Percentiles rank a stretch among this genome's conserved stretches.
These are phyloP conservation scores for Spodoptera exigua DNA, from an alignment of 2,888 invertebrate species.

Conservation along the genomic window DNA sequence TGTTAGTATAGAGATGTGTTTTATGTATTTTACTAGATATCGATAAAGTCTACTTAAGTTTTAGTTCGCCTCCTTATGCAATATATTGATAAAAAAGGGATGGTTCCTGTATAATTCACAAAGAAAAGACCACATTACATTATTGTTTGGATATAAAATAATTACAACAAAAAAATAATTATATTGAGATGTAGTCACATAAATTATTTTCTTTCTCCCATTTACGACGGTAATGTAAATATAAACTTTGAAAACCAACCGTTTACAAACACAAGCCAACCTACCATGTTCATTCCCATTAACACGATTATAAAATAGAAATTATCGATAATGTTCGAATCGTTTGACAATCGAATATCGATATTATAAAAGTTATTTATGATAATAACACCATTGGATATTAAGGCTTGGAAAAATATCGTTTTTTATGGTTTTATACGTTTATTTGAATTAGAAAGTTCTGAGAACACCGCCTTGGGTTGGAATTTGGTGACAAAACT, in stretches of 20 bases:
- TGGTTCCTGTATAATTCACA: too few relatives aligned
- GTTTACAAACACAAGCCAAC: neutral
- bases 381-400: constrained; percentile 8
- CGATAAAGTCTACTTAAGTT: too few relatives aligned
- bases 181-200: too few relatives aligned
- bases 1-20: constrained; percentile 26
- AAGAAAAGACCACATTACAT: too few relatives aligned
- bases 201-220: too few relatives aligned
- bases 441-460: constrained; percentile 57
- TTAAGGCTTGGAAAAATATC: constrained; percentile 30
- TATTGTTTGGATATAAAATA: too few relatives aligned
- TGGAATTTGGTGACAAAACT: constrained; percentile 42
- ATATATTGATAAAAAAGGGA: too few relatives aligned
- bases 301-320: constrained; percentile 20
- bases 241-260: neutral
- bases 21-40: constrained; percentile 14
- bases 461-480: constrained; percentile 30
- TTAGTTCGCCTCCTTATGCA: too few relatives aligned
- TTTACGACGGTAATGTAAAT: too few relatives aligned
- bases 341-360: constrained; percentile 26
- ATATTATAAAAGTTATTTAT: constrained; percentile 39
- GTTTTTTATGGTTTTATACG: constrained; percentile 46
- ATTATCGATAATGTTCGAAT: constrained; percentile 22
- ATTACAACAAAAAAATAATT: too few relatives aligned
- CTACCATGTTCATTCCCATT: constrained; percentile 3